Conservation (phyloP, 2,797 vertebrate species). For the Cryptoblepharus egeriae region DNA sequence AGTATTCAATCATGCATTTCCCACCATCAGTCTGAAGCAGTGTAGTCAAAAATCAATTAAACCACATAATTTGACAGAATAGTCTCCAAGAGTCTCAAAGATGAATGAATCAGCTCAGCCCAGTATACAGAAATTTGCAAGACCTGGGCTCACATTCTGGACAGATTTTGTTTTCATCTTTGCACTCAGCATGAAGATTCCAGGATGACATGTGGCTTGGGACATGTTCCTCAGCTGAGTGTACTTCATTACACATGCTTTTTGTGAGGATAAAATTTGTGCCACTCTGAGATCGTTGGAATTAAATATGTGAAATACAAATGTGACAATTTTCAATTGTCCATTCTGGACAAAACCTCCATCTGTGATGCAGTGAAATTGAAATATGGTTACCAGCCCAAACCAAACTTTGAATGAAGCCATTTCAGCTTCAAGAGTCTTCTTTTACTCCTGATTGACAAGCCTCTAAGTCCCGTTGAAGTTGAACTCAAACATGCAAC, state of each 20-base stretch:
- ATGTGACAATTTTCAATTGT: background rate
- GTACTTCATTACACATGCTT: background rate
- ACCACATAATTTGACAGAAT: background rate
- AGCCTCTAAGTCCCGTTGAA: no score
- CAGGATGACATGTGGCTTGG: background rate
- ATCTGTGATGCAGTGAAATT: background rate
- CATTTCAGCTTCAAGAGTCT: background rate
- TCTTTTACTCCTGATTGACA: background rate
- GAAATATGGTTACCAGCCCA: background rate
- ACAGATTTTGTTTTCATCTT: no score
- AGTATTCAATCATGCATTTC: background rate
- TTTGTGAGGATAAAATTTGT: background rate
- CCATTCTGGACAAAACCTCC: no score
- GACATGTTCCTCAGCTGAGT: background rate
- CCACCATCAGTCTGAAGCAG: background rate
- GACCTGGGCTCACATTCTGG: background rate
- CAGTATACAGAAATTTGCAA: background rate
- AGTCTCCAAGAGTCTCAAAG: background rate
- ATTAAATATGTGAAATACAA: background rate
- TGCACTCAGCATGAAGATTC: background rate
- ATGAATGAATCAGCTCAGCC: background rate
- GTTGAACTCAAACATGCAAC: background rate
- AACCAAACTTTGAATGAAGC: background rate
- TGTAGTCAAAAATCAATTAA: background rate
- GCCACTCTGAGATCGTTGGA: background rate